Evolutionary conservation across 2,797 vertebrate species (phyloP), one percentile per base, ranked within the genome.

Genomic region (Pempheris klunzingeri): DNA sequence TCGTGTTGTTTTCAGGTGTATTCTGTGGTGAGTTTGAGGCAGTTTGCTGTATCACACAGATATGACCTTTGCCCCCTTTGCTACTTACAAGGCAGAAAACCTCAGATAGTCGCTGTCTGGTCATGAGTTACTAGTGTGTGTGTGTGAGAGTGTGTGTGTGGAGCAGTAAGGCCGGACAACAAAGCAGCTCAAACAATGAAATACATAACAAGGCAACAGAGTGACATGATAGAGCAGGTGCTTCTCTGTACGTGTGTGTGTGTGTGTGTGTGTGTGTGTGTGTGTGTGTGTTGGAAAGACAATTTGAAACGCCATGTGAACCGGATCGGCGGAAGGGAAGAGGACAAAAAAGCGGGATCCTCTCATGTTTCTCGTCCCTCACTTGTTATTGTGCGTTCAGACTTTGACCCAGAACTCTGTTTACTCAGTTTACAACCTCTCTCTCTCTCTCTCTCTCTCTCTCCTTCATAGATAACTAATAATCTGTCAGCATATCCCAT

Each of bases 321-420:
- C 86, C 49, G 81, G 88, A 87, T 84, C 77, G 26, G 68, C 62
- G 77, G 50, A 63, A 67, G 62, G 44, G 24, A 32, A n/a, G 73
- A 63, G 76, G 80, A 89, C 90, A 90, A 91, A 90, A 91, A 92
- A 87, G 75, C 78, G 12, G 1, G 49, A 76, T 49, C 71, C 67
- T 87, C 88, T 92, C 87, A 78, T 70, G 77, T 92, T 88, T 85
- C 89, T 69, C 75, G n/a, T 54, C 18, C 76, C 58, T 55, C 44
- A 71, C 85, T 84, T 71, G 80, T 89, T 75, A 65, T 86, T 83
- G 76, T 81, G 78, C 81, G 32, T 79, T 87, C 82, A 92, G 86
- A 92, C 93, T 94, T 92, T 89, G 92, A 91, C 92, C 92, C 84
- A 87, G 82, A 84, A 80, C 73, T 79, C 8, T 88, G 88, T 93